phyloP scores from a whole-genome alignment of 2,888 invertebrate genomes.

The Sarcophaga subvicina region DNA sequence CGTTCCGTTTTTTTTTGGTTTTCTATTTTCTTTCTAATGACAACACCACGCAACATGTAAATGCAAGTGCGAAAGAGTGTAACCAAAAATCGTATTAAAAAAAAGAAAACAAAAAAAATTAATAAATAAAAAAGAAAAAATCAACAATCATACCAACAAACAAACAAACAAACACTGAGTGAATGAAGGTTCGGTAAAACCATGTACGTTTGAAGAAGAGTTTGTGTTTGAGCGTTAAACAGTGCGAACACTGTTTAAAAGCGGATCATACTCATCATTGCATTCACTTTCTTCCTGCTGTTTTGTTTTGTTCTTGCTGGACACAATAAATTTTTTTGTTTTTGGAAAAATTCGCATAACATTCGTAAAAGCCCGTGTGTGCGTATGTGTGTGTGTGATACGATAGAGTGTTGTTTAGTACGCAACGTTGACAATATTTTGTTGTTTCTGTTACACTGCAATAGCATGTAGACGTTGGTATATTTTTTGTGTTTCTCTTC shows the following conservation, averaged over 20 bases:
- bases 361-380: neutral
- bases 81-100: conserved; percentile 13
- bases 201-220: conserved; percentile 58
- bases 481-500: too few species aligned
- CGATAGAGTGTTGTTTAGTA: neutral
- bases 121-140: conserved; percentile 3
- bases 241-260: conserved; percentile 48
- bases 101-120: neutral
- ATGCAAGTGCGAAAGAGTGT: neutral
- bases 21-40: conserved; percentile 19
- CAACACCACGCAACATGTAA: neutral
- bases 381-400: neutral
- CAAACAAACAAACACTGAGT: neutral
- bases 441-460: neutral
- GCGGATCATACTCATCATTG: conserved; percentile 51
- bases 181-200: conserved; percentile 54
- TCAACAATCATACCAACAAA: neutral
- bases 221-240: conserved; percentile 69
- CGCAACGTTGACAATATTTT: conserved; percentile 28
- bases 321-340: neutral
- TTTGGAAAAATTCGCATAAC: neutral
- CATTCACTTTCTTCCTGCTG: neutral
- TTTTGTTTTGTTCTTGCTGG: neutral
- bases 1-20: too few species aligned
- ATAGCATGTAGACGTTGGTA: too few species aligned